Percentiles rank a stretch among this genome's conserved stretches.
These are phyloP conservation scores for Stenolophus ochropezus DNA, from an alignment of 2,888 invertebrate genomes.

Conservation along the genomic window DNA sequence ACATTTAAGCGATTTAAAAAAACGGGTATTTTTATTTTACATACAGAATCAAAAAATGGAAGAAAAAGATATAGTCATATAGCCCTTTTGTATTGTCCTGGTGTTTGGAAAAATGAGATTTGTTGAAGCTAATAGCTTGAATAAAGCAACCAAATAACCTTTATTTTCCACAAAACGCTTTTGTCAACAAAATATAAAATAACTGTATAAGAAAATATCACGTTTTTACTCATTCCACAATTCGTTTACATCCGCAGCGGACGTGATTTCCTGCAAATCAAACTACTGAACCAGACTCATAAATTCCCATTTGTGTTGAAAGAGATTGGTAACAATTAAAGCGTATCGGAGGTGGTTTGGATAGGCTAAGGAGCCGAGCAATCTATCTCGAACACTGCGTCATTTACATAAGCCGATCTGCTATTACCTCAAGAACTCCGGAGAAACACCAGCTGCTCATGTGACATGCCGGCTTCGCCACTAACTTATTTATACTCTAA, in stretches of 20 bases:
- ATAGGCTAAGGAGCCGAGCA: background rate
- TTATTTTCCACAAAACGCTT: background rate
- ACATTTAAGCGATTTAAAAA: too few relatives aligned
- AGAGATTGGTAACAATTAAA: background rate
- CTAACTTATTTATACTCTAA: background rate
- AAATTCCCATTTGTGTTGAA: background rate
- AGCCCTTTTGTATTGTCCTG: too few relatives aligned
- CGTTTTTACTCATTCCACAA: background rate
- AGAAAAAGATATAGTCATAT: too few relatives aligned
- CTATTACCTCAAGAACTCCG: background rate
- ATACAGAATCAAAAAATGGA: too few relatives aligned
- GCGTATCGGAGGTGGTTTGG: background rate
- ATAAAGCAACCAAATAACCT: background rate
- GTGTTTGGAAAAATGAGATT: too few relatives aligned
- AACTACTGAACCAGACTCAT: background rate
- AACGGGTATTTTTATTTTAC: too few relatives aligned
- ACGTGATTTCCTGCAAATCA: constrained; percentile 1
- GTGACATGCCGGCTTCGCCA: background rate
- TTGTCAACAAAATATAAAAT: constrained; percentile 14
- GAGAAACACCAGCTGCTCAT: background rate
- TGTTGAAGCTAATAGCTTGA: background rate
- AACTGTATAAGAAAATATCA: constrained; percentile 15
- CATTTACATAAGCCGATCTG: background rate
- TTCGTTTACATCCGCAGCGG: background rate
- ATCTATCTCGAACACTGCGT: background rate